Base-by-base conservation (phyloP, 2,797 vertebrate genomes). In the Megalops cyprinoides region DNA sequence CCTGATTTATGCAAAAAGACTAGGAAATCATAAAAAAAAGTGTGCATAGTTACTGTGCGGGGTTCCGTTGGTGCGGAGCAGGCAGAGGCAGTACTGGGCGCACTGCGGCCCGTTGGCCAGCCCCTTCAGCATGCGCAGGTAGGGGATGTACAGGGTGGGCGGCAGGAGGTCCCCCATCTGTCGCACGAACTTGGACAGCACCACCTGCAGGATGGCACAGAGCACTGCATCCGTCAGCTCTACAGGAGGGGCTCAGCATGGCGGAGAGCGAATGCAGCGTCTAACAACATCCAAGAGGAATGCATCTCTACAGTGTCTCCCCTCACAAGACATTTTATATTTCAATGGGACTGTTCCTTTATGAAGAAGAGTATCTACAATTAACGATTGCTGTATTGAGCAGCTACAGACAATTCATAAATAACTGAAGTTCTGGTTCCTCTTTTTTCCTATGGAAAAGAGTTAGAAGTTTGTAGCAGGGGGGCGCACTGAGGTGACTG, bases 81-180 rank as follows among this genome's bases (percentile, higher is more conserved):
- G 94, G 85, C 97, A 98, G 87, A 99, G 99, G 91, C 98, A 97
- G 92, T 99, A 99, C 90, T 99, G 97, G 81, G 98, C 96, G 88
- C 97, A 98, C 85, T 98, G 97, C 6, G 97, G 97, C 1, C 97
- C 97, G 42, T 90, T 98, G 81, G 98, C 96, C 74, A 99, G 94
- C 53, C 97, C 97, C 85, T 92, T 96, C 8, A 99, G 92, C 98
- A 99, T 99, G 82, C 95, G 96, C 81, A 99, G 93, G 84, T 99
- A 99, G 42, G 98, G 94, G 79, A 99, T 96, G 85, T 99, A 99
- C 84, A 99, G 96, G 8, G 97, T 98, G 81, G 96, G 94, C 56
- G 98, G 98, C 87, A 99, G 93, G 39, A 99, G 93, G 88, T 99
- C 98, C 82, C 98, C 97, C 98, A 99, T 99, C 92, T 99, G 98